Conservation (phyloP, 1,140 invertebrate genomes). For the Maniola jurtina region DNA sequence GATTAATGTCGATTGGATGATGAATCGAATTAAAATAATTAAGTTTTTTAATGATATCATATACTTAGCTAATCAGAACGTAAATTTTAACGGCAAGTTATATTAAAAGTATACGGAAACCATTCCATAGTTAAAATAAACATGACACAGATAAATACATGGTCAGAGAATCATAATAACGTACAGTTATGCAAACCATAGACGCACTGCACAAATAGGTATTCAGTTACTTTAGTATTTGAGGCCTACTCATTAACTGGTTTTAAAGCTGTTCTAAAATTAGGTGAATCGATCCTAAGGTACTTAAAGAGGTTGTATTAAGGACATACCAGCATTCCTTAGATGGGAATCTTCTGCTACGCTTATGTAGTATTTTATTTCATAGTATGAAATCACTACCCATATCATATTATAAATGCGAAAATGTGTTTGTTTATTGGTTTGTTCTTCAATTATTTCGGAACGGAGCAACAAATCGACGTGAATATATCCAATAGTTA, state of each 20-base stretch:
- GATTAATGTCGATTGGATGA: too few species aligned
- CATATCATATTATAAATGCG: too few species aligned
- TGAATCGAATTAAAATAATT: neutral
- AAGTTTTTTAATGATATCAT: neutral
- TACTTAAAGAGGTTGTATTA: too few species aligned
- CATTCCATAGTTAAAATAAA: neutral
- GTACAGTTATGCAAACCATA: neutral
- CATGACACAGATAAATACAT: neutral
- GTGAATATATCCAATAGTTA: too few species aligned
- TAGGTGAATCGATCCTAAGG: neutral
- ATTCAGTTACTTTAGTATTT: neutral
- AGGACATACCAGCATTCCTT: too few species aligned
- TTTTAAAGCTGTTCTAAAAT: neutral
- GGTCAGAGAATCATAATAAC: neutral
- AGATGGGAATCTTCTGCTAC: too few species aligned
- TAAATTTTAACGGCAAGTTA: slow-evolving; percentile 2
- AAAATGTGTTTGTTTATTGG: too few species aligned
- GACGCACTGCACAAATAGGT: neutral
- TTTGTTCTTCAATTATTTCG: too few species aligned
- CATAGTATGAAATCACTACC: too few species aligned
- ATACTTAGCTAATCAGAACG: slow-evolving; percentile 5
- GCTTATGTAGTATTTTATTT: too few species aligned
- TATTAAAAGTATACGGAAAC: slow-evolving; percentile 4
- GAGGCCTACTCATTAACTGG: neutral
- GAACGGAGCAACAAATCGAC: too few species aligned